Evolutionary conservation across 2,797 vertebrate genomes (phyloP).

Genomic region (Coendou prehensilis): DNA sequence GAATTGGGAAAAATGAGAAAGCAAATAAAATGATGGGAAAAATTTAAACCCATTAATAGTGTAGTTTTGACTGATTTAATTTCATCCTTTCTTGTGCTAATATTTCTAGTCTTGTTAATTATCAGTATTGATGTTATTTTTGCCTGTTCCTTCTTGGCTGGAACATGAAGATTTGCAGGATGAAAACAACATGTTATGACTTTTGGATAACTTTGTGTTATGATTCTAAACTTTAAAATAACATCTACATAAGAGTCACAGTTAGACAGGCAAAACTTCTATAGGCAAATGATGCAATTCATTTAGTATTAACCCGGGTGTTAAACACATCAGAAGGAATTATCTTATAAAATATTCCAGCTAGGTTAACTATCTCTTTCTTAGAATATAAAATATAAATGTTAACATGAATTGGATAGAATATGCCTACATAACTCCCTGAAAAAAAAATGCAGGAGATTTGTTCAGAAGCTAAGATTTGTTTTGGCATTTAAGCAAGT

Average conservation of each 20-base stretch:
- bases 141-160: slow-evolving; percentile 10
- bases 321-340: background rate
- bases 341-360: background rate
- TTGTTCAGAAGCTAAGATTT: background rate
- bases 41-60: background rate
- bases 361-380: background rate
- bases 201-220: slow-evolving; percentile 42
- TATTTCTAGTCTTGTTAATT: slow-evolving; percentile 25
- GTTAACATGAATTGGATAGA: slow-evolving; percentile 4
- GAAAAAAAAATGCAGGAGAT: background rate
- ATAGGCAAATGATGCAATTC: slow-evolving; percentile 5
- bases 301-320: slow-evolving; percentile 7
- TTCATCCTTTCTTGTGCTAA: background rate
- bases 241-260: background rate
- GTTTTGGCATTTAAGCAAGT: background rate
- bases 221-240: slow-evolving; percentile 54
- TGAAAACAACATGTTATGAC: background rate
- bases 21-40: background rate
- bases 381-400: background rate
- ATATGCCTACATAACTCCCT: background rate
- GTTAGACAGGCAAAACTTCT: background rate
- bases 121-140: slow-evolving; percentile 27
- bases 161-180: background rate
- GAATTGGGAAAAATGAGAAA: background rate
- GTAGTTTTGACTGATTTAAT: slow-evolving; percentile 6